These are phyloP conservation scores for Hylaeus anthracinus DNA, from an alignment of 1,140 invertebrate species.

Conservation along the genomic window DNA sequence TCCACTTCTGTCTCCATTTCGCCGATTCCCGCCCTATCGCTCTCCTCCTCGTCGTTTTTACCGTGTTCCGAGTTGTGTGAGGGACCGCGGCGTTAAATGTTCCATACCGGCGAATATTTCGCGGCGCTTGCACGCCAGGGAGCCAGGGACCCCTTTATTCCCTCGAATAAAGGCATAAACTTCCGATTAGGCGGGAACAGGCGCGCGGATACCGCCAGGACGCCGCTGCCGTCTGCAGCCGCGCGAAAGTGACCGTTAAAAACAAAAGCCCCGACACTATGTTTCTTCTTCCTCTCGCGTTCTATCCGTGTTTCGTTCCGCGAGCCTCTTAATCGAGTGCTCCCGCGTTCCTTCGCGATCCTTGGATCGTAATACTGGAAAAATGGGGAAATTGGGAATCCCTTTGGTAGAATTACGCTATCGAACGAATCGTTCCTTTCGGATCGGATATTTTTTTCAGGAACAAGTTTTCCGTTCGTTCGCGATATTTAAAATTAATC, in stretches of 20 bases:
- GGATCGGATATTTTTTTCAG: too few relatives aligned
- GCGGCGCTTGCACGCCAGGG: conserved; percentile 30
- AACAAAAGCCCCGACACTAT: conserved; percentile 6
- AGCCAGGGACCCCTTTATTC: conserved; percentile 47
- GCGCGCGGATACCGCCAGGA: not conserved
- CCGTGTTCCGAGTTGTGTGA: conserved; percentile 32
- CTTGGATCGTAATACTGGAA: too few relatives aligned
- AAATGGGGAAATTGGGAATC: too few relatives aligned
- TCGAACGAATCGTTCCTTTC: too few relatives aligned
- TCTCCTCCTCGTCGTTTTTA: conserved; percentile 50
- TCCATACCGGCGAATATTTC: conserved; percentile 61
- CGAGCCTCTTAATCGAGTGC: too few relatives aligned
- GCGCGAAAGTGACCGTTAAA: conserved; percentile 42
- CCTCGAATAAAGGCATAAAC: conserved; percentile 53
- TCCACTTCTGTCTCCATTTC: conserved; percentile 38
- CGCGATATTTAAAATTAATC: too few relatives aligned
- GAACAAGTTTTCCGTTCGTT: too few relatives aligned
- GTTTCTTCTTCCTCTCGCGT: not conserved
- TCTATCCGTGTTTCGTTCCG: too few relatives aligned
- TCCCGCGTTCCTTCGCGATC: too few relatives aligned
- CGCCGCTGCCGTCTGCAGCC: not conserved
- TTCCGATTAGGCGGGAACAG: conserved; percentile 56
- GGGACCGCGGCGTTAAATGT: conserved; percentile 59
- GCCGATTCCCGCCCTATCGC: conserved; percentile 8
- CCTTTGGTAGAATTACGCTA: too few relatives aligned